Evolutionary conservation across 1,140 invertebrate species (phyloP).

Genomic region (Papilio aristodemus): DNA sequence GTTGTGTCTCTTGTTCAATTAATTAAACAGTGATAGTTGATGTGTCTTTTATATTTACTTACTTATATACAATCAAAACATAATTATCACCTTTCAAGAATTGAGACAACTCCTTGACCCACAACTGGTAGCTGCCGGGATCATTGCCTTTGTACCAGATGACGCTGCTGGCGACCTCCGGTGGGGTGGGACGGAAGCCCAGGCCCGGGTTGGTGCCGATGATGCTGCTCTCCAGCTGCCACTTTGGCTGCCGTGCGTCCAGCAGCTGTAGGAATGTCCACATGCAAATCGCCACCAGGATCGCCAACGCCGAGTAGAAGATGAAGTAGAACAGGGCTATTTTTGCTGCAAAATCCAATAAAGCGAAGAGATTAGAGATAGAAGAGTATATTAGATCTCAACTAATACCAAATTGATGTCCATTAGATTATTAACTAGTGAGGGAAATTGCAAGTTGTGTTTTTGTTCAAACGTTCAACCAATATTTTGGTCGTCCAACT

Average conservation of each 20-base stretch:
- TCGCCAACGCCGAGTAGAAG: constrained; percentile 93
- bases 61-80: no score
- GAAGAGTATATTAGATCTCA: no score
- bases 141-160: constrained; percentile 94
- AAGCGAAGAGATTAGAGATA: not conserved
- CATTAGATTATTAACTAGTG: no score
- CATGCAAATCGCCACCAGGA: constrained; percentile 93
- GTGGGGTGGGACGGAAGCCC: constrained; percentile 94
- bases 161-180: constrained; percentile 94
- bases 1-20: no score
- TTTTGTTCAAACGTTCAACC: no score
- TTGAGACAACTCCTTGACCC: constrained; percentile 86
- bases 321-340: constrained; percentile 95
- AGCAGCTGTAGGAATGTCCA: constrained; percentile 95
- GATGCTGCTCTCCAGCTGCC: constrained; percentile 89
- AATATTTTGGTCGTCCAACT: no score
- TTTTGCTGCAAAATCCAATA: constrained; percentile 84
- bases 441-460: no score
- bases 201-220: constrained; percentile 96
- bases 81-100: constrained; percentile 82
- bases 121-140: constrained; percentile 87
- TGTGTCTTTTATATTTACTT: no score
- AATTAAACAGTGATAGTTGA: no score
- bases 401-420: no score
- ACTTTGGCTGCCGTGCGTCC: constrained; percentile 92